phyloP scores from a whole-genome alignment of 2,113 vertebrate species.

The Thomomys bottae region DNA sequence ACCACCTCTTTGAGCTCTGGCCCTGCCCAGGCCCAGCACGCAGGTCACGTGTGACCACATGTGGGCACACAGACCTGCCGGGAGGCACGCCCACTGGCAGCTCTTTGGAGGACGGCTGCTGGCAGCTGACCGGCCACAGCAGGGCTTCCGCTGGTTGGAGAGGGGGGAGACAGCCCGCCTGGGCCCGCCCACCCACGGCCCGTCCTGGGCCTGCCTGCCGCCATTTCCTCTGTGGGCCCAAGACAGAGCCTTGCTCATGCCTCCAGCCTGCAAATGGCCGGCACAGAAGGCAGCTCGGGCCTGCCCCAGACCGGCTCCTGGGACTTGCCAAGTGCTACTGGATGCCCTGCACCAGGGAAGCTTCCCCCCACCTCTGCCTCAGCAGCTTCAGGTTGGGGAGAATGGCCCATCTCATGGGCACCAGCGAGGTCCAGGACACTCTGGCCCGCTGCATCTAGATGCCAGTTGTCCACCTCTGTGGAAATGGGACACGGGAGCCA shows the following conservation, averaged over 20 bases:
- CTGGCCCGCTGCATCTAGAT: fast-evolving
- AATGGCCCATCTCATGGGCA: too few relatives aligned
- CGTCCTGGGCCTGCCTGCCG: neutral
- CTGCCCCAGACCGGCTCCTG: neutral
- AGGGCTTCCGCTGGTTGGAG: neutral
- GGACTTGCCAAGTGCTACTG: fast-evolving
- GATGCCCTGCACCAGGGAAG: neutral
- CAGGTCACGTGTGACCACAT: neutral
- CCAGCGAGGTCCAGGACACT: neutral
- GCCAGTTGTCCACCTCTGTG: neutral
- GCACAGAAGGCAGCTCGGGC: neutral
- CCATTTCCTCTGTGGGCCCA: constrained; percentile 70
- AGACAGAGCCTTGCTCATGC: neutral
- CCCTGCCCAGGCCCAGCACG: neutral
- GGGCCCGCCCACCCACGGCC: constrained; percentile 30
- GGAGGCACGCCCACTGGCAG: neutral
- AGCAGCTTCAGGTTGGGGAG: neutral
- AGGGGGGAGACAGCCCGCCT: too few relatives aligned
- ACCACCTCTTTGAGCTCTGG: neutral
- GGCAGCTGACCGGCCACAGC: neutral
- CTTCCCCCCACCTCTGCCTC: neutral
- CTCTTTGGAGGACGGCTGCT: neutral
- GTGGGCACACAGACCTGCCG: neutral
- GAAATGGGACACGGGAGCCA: neutral
- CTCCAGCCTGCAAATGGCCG: constrained; percentile 68